Conservation (phyloP, 2,888 invertebrate species). For the Cosmia pyralina region DNA sequence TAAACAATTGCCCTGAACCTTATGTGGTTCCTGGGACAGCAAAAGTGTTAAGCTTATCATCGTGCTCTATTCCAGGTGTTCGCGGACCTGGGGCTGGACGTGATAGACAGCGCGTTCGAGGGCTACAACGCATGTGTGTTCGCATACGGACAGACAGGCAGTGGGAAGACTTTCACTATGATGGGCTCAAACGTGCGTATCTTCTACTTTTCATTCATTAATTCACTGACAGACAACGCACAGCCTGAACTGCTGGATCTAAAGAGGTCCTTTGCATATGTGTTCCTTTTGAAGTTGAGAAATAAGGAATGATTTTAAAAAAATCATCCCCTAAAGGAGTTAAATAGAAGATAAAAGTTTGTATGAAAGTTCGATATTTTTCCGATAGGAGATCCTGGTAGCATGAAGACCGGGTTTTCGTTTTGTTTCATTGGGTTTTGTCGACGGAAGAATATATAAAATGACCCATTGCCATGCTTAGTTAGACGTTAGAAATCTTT, state of each 20-base stretch:
- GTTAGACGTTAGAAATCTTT: too few relatives aligned
- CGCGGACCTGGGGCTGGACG: conserved; percentile 94
- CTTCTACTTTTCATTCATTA: conserved; percentile 36
- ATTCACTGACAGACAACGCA: neutral
- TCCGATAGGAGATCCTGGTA: neutral
- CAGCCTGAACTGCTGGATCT: neutral
- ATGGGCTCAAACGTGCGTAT: conserved; percentile 93
- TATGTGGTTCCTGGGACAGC: too few relatives aligned
- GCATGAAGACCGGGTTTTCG: too few relatives aligned
- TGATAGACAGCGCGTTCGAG: conserved; percentile 94
- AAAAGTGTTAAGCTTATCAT: neutral
- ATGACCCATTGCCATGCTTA: too few relatives aligned
- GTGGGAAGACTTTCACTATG: conserved; percentile 98
- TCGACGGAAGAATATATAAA: too few relatives aligned
- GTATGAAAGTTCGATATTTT: neutral
- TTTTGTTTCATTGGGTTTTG: too few relatives aligned
- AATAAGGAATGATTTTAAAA: neutral
- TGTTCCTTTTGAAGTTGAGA: neutral
- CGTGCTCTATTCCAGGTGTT: conserved; percentile 89
- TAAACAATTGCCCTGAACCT: too few relatives aligned
- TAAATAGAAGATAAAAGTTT: neutral
- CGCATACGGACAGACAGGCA: conserved; percentile 97
- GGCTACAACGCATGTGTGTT: conserved; percentile 97
- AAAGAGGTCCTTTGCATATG: neutral
- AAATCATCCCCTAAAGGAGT: neutral